Evolutionary conservation across 2,888 invertebrate species (phyloP), one percentile per base, ranked within the genome.

Genomic region (Thecocarcelia acutangulata): DNA sequence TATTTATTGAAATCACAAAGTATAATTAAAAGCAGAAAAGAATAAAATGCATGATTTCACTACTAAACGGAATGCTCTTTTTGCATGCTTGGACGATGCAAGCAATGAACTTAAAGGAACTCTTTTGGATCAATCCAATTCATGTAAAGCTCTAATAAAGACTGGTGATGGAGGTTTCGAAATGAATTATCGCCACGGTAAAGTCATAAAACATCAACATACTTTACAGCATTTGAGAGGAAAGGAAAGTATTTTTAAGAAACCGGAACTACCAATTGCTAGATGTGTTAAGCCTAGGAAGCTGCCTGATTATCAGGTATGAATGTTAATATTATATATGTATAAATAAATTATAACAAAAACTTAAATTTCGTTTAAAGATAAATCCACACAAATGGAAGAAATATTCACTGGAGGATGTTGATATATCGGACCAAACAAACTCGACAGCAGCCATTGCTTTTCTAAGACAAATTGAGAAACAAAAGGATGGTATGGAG

Each of bases 301-400:
- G 61, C 87, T 90, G 4, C 93, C 93, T 48, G 92, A 92, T 84
- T 91, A 87, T 84, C 88, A 92, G 80, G 92, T 90, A 66, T 9
- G 5, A 9, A 3, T 8, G 33, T 9, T 33, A 33, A 24, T 24
- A 24, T 24, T n/a, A 5, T 24, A 56, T 0, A 6, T 48, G 0
- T 9, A 13, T 63, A 9, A 0, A 33, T 46, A 17, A 17, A 0
- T 46, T 28, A 28, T 4, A 6, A 24, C 1, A 13, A 28, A 28
- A 28, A n/a, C n/a, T n/a, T n/a, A 5, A 3, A 24, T 24, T 2
- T 33, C 6, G 3, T 6, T 33, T 9, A 3, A 92, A 94, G 86
- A 93, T 93, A 83, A 94, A 96, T 90, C 97, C 97, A 13, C 93
- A 95, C 80, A 96, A 95, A 87, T 97, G 96, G 95, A 94, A 93